Percentiles rank a stretch among this genome's conserved stretches.
Conservation (phyloP, 2,797 vertebrate genomes). For the Danio tinwini region DNA sequence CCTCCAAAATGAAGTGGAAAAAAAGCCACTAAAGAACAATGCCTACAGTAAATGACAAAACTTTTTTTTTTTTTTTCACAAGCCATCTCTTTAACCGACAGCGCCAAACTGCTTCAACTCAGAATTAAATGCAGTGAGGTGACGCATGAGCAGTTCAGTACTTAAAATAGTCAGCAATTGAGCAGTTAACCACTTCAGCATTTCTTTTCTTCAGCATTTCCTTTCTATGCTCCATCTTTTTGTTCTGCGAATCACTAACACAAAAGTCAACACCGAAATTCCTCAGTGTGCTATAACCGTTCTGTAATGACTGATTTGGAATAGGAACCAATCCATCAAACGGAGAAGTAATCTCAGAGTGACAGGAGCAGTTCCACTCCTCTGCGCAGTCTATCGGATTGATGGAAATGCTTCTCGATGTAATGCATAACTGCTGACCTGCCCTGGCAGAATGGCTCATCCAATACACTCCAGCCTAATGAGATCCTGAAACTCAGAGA, state of each 20-base stretch:
- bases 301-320: conserved; percentile 55
- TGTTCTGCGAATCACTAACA: conserved; percentile 17
- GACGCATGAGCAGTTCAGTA: background rate
- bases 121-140: background rate
- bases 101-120: background rate
- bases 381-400: conserved; percentile 46
- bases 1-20: too few relatives aligned
- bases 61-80: too few relatives aligned
- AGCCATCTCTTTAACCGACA: background rate
- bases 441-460: conserved; percentile 27
- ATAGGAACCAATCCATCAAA: conserved; percentile 59
- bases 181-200: background rate
- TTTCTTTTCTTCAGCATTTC: background rate
- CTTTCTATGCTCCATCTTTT: background rate
- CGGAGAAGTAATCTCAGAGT: conserved; percentile 65
- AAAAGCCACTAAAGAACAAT: too few relatives aligned
- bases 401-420: conserved; percentile 60
- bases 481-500: conserved; percentile 34
- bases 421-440: conserved; percentile 65
- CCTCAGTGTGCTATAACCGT: conserved; percentile 35
- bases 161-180: background rate
- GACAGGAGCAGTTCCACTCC: conserved; percentile 57
- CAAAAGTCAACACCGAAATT: conserved; percentile 24
- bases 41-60: background rate
- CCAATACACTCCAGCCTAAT: conserved; percentile 46